A percentile compares a stretch with the other conserved stretches of the same genome.
Evolutionary conservation across 2,113 vertebrate genomes (phyloP).

Genomic region (Thryonomys swinderianus): DNA sequence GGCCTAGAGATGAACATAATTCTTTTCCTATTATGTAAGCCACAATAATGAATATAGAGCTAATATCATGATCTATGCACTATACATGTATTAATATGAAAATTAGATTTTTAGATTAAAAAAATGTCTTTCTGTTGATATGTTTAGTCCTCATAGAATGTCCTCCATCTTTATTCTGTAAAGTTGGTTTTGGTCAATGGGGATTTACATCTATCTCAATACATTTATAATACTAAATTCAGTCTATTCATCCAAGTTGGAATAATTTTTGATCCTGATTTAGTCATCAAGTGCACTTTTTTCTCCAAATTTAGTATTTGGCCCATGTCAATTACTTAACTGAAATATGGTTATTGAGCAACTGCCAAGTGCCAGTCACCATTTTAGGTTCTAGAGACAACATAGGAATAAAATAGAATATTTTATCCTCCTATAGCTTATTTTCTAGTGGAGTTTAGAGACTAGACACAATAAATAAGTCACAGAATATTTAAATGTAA

Average conservation of each 20-base stretch:
- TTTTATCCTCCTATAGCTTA: not conserved
- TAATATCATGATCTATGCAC: not conserved
- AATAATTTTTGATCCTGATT: slow-evolving; percentile 8
- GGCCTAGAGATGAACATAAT: not conserved
- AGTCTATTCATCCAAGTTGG: not conserved
- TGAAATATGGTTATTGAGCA: not conserved
- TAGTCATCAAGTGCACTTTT: not conserved
- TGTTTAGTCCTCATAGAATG: not conserved
- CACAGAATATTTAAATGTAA: not conserved
- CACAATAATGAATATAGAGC: not conserved
- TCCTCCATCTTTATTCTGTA: not conserved
- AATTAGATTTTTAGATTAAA: slow-evolving; percentile 20
- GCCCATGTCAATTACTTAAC: not conserved
- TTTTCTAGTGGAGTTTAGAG: not conserved
- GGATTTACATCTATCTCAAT: not conserved
- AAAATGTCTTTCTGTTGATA: not conserved
- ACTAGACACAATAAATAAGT: not conserved
- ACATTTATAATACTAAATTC: not conserved
- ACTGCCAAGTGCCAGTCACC: not conserved
- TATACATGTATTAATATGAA: not conserved
- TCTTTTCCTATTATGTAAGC: not conserved
- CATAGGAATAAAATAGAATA: not conserved
- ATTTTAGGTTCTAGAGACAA: not conserved
- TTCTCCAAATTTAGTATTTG: not conserved
- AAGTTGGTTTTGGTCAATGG: not conserved